A percentile compares a stretch with the other conserved stretches of the same genome.
Evolutionary conservation across 2,113 vertebrate genomes (phyloP).

Genomic region (Cololabis saira): DNA sequence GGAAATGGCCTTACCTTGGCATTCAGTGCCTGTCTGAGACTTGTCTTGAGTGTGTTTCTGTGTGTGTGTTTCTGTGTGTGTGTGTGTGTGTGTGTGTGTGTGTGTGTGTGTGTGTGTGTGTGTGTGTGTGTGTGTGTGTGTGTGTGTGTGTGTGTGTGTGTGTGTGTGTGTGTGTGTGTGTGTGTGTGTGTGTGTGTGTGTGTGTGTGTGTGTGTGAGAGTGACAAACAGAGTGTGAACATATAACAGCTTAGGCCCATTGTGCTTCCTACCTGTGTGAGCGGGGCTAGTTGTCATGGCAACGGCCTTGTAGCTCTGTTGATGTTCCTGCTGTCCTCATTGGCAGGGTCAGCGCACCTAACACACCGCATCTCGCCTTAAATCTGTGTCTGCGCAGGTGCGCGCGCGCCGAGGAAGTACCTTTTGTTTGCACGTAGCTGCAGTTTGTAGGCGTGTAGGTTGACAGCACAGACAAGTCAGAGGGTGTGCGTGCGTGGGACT

Average conservation of each 20-base stretch:
- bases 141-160: slow-evolving; percentile 52
- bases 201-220: slow-evolving; percentile 34
- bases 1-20: slow-evolving; percentile 68
- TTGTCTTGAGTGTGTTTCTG: slow-evolving; percentile 62
- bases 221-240: slow-evolving; percentile 63
- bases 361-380: slow-evolving; percentile 67
- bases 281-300: slow-evolving; percentile 79
- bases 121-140: slow-evolving; percentile 31
- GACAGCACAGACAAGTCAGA: slow-evolving; percentile 52
- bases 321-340: slow-evolving; percentile 81
- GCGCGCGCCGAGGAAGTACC: slow-evolving; percentile 38
- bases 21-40: slow-evolving; percentile 65
- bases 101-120: slow-evolving; percentile 42
- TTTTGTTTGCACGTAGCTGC: slow-evolving; percentile 73
- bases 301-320: slow-evolving; percentile 80
- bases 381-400: slow-evolving; percentile 34
- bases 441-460: slow-evolving; percentile 67
- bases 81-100: slow-evolving; percentile 33
- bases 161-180: slow-evolving; percentile 34
- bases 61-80: slow-evolving; percentile 37
- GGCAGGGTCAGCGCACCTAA: slow-evolving; percentile 78
- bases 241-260: slow-evolving; percentile 77
- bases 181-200: slow-evolving; percentile 41
- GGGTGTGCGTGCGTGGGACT: slow-evolving; percentile 21
- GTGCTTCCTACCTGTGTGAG: slow-evolving; percentile 80